Evolutionary conservation across 2,888 invertebrate species (phyloP), one percentile per base, ranked within the genome.

Genomic region (Tortricodes alternella): DNA sequence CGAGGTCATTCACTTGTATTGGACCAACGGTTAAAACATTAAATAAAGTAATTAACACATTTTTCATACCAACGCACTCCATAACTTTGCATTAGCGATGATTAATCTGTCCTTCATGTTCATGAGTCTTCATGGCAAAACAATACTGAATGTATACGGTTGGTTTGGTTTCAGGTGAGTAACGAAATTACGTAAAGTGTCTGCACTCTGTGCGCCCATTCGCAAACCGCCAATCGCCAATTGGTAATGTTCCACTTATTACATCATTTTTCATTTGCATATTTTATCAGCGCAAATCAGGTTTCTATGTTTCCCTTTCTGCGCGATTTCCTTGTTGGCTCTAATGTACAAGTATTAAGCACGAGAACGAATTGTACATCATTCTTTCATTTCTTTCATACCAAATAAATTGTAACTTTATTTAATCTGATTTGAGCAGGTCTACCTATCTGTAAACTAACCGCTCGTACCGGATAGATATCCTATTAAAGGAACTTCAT

Each of bases 1-100:
- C 88, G 86, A 83, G 89, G 89, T 87, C 79, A 74, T 84, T 82
- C 79, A 79, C 78, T 62, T 60, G 61, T 29, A 39, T 58, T 55
- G 38, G 27, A 41, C 43, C 23, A 46, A 46, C 37, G 16, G 27
- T 43, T 43, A 18, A 49, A 49, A 29, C 21, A 34, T 16, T 41
- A 41, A 43, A 43, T 16, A 55, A 32, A 56, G 35, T 27, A 4
- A n/a, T 52, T 27, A 19, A n/a, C 18, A 34, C 19, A 32, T 9
- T 11, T 19, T 32, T 39, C 15, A 49, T 5, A 29, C 29, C n/a
- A 9, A 5, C 11, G 29, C 29, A 37, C 18, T 34, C n/a, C 34
- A 21, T 18, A 2, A 23, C 19, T 37, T 18, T 24, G 34, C 19
- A 48, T 53, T 13, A 16, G n/a, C 13, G 16, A 46, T 46, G 46